These are phyloP conservation scores for Buathra laborator DNA, from an alignment of 2,888 invertebrate species.

Conservation along the genomic window DNA sequence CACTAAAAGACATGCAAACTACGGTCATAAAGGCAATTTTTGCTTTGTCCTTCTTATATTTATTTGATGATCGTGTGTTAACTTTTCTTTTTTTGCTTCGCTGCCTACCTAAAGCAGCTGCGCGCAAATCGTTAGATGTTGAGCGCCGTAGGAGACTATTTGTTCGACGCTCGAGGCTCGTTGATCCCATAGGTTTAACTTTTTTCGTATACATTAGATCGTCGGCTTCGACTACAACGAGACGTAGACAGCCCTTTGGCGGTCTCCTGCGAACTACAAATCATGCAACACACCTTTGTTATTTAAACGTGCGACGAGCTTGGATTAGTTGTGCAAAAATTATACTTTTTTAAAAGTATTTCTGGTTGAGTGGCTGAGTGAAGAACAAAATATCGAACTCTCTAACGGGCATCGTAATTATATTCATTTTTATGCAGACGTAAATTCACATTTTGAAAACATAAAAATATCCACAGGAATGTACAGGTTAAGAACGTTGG, in stretches of 20 bases:
- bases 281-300: slow-evolving; percentile 78
- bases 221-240: slow-evolving; percentile 84
- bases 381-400: neutral
- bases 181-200: slow-evolving; percentile 75
- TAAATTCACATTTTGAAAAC: neutral
- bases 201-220: slow-evolving; percentile 78
- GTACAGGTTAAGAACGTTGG: too few species aligned
- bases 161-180: slow-evolving; percentile 65
- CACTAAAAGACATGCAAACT: slow-evolving; percentile 22
- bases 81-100: slow-evolving; percentile 10
- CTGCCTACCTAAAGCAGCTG: slow-evolving; percentile 53
- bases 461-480: neutral
- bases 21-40: slow-evolving; percentile 5
- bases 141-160: slow-evolving; percentile 56
- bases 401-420: neutral
- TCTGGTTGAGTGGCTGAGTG: neutral
- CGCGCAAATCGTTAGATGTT: slow-evolving; percentile 55
- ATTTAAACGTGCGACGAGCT: slow-evolving; percentile 66
- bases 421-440: neutral
- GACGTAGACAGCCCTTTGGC: slow-evolving; percentile 83
- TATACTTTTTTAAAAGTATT: neutral
- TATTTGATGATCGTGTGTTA: neutral
- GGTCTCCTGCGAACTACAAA: slow-evolving; percentile 84
- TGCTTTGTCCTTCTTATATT: neutral
- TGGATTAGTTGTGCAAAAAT: slow-evolving; percentile 13